These are phyloP conservation scores for Hemitrygon akajei DNA, from an alignment of 2,797 vertebrate species.

Conservation along the genomic window DNA sequence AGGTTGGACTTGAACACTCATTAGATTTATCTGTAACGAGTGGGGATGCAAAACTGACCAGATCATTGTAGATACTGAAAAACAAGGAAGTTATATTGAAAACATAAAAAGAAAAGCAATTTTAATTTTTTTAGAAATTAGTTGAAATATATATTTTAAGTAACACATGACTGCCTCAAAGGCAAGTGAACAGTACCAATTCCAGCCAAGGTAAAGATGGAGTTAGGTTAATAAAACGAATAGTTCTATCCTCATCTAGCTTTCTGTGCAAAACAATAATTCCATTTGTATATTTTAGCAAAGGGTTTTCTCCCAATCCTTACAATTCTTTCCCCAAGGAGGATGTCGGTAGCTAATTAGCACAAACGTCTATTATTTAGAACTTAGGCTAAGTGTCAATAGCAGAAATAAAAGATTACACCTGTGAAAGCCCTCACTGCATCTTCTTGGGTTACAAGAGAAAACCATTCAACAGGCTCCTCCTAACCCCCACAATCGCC, in stretches of 20 bases:
- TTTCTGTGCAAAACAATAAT: background rate
- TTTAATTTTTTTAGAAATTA: background rate
- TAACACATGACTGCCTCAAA: background rate
- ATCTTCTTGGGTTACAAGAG: background rate
- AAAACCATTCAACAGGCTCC: too few species aligned
- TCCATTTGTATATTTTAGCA: background rate
- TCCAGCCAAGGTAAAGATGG: background rate
- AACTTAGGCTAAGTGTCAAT: background rate
- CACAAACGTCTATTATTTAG: background rate
- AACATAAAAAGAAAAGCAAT: background rate
- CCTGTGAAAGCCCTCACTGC: background rate
- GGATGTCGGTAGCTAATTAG: background rate
- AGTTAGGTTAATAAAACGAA: background rate
- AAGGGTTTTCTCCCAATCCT: background rate
- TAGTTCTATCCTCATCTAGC: background rate
- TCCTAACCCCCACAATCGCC: too few species aligned
- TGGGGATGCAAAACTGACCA: slow-evolving; percentile 93
- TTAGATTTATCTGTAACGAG: slow-evolving; percentile 85
- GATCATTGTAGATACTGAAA: slow-evolving; percentile 85
- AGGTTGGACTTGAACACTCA: slow-evolving; percentile 83
- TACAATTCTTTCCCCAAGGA: background rate
- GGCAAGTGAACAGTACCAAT: background rate
- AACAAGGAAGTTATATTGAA: slow-evolving; percentile 34
- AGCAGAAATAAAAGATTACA: background rate
- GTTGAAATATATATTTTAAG: background rate